Evolutionary conservation across 2,113 vertebrate genomes (phyloP), one percentile per base, ranked within the genome.

Genomic region (Vidua macroura): DNA sequence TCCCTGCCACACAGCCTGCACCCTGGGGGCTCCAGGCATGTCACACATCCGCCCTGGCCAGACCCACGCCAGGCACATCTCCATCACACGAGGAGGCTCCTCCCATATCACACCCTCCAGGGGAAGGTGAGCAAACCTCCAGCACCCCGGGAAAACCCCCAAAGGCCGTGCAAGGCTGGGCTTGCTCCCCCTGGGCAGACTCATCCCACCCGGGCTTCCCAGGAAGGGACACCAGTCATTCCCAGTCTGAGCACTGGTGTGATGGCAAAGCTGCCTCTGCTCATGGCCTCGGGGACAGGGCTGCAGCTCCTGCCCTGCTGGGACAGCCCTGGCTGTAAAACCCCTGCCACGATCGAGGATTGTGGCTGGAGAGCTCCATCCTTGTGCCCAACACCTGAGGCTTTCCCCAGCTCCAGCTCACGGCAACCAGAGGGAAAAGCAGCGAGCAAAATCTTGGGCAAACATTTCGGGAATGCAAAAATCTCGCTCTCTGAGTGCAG

Each of bases 101-200:
- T 55, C 15, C 20, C 0, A 0, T 6, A 7, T 4, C 1, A 0
- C 52, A 49, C 10, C 58, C 76, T 88, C 44, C 58, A 35, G 49
- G 19, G 43, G 78, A 59, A 27, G 66, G 8, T 23, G 48, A 78
- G 41, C 24, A 67, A 84, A 64, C 33, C 23, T n/a, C 31, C 68
- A 43, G 41, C 23, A 3, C 11, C 51, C 16, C 2, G 1, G 62
- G 66, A 39, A 88, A 51, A 14, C 9, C n/a, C n/a, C 55, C 3
- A 1, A 39, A 48, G 56, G 53, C 27, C n/a, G 58, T 51, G 35
- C 58, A 52, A 74, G 60, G 46, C 75, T 55, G 49, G 33, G 48
- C 30, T 56, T 7, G 6, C 62, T 76, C 73, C 24, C 20, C 31
- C 8, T 1, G 28, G 22, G 23, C 64, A 43, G 41, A 13, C 15